Evolutionary conservation across 2,113 vertebrate species (phyloP).

Genomic region (Elephantulus edwardii): DNA sequence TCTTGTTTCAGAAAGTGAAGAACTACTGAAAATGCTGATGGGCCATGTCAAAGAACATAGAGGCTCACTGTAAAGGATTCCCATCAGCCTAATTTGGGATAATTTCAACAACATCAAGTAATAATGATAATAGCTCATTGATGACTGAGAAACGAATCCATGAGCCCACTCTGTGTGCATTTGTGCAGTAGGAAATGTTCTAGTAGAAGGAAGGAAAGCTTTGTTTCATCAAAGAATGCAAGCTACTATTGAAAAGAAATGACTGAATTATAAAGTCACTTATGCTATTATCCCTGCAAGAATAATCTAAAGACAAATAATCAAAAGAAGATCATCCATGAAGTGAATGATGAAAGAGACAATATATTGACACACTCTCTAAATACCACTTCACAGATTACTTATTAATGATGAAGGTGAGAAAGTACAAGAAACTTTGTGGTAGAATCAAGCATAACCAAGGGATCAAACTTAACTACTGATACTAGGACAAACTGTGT

Average conservation of each 20-base stretch:
- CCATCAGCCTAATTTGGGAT: neutral
- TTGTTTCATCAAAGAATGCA: neutral
- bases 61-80: neutral
- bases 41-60: neutral
- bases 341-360: neutral
- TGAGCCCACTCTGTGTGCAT: neutral
- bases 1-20: neutral
- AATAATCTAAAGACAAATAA: constrained; percentile 11
- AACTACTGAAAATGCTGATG: neutral
- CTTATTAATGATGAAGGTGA: neutral
- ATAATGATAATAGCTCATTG: neutral
- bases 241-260: neutral
- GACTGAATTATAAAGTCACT: neutral
- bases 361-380: neutral
- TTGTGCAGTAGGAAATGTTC: neutral
- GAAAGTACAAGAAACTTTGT: neutral
- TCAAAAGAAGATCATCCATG: neutral
- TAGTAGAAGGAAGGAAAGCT: neutral
- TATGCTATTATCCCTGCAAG: neutral
- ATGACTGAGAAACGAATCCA: neutral
- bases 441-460: neutral
- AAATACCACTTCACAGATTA: neutral
- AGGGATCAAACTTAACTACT: neutral
- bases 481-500: neutral
- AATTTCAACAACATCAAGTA: neutral